These are phyloP conservation scores for Dicyrtoma fusca DNA, from an alignment of 2,888 invertebrate species.

Conservation along the genomic window DNA sequence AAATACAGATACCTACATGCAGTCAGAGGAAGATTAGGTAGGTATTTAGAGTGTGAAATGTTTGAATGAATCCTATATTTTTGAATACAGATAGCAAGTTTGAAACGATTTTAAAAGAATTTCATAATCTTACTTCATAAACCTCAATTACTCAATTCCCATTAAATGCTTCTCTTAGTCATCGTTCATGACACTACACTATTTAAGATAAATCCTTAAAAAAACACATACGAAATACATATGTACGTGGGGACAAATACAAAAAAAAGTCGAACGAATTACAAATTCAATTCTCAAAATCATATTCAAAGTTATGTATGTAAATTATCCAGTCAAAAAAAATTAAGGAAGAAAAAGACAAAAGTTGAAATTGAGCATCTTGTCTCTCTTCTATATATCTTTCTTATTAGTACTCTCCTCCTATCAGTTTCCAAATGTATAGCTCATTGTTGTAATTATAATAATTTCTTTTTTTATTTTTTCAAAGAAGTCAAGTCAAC, in stretches of 20 bases:
- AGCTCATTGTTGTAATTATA: not conserved
- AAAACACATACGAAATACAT: too few species aligned
- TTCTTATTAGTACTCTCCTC: not conserved
- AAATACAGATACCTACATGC: too few species aligned
- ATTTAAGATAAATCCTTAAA: too few species aligned
- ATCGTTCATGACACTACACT: too few species aligned
- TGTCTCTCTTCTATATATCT: not conserved
- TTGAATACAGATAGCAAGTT: too few species aligned
- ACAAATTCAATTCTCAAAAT: not conserved
- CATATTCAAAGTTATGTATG: not conserved
- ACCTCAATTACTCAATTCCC: not conserved
- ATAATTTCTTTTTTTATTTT: not conserved
- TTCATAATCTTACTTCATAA: too few species aligned
- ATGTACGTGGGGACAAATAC: too few species aligned
- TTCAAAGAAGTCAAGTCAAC: slow-evolving; percentile 1
- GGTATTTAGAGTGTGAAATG: too few species aligned
- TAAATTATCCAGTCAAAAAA: not conserved
- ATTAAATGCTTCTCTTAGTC: not conserved
- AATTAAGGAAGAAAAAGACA: not conserved
- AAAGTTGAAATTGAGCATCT: not conserved
- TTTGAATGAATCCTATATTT: too few species aligned
- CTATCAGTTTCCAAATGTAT: not conserved
- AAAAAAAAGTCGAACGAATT: too few species aligned
- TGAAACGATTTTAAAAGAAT: too few species aligned
- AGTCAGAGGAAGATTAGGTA: too few species aligned